Evolutionary conservation across 2,888 invertebrate genomes (phyloP), one percentile per base, ranked within the genome.

Genomic region (Cantharis rustica): DNA sequence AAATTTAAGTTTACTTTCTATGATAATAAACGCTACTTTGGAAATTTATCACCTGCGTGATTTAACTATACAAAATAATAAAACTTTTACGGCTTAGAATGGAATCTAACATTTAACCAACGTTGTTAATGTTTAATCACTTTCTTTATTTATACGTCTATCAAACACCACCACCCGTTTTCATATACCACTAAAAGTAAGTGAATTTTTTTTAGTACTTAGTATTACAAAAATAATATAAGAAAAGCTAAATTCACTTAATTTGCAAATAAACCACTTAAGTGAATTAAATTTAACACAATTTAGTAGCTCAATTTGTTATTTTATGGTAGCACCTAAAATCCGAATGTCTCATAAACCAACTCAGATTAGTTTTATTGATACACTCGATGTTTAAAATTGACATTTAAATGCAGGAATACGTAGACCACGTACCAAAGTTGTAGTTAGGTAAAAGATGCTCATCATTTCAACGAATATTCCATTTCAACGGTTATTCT

Each of bases 391-490:
- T 66, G 62, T 27, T 26, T 64, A 71, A 72, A 61, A 31, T 72
- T 27, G 61, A 73, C 68, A 69, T 68, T 61, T 61, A 73, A 68
- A 61, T 62, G 69, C 68, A 73, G 16, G 61, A 61, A 31, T n/a
- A 20, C 69, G 68, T 73, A 73, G 69, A 73, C 61, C 73, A 68
- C 16, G 26, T 17, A 26, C 61, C 68, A 27, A 62, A 61, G 17
- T 66, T n/a, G 26, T 69, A 66, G 17, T 61, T 68, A 31, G 62
- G 26, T 13, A 17, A 64, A 63, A 31, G 74, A 64, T 74, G 74
- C 64, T 64, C 69, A 74, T 74, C 69, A 73, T 68, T 69, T 68
- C 68, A 69, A 31, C 23, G 31, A 63, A 31, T 66, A 23, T 62
- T 69, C 62, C 27, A 47, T 20, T 10, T 73, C 68, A 47, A 69